phyloP scores from a whole-genome alignment of 2,888 invertebrate species.

The Linyphia triangularis region DNA sequence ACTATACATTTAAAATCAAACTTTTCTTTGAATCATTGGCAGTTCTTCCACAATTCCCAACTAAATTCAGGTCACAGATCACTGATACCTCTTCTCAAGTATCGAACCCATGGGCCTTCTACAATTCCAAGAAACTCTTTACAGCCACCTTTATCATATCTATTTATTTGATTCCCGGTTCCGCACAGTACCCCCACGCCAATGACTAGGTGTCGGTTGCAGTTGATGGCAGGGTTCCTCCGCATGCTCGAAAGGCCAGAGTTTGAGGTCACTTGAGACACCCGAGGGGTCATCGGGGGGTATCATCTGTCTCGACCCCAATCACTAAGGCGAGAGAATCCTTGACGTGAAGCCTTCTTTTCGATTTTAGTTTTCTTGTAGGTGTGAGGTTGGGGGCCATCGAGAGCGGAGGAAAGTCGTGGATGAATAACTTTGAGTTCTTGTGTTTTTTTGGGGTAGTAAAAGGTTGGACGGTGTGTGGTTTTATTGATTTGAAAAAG shows the following conservation, averaged over 20 bases:
- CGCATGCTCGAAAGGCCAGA: conserved; percentile 21
- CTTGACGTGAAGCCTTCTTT: not conserved
- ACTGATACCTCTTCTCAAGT: conserved; percentile 11
- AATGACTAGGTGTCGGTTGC: conserved; percentile 44
- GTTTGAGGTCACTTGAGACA: conserved; percentile 62
- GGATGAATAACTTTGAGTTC: not conserved
- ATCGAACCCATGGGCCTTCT: conserved; percentile 20
- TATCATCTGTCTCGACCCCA: conserved; percentile 55
- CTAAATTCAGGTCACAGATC: conserved; percentile 55
- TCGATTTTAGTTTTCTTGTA: not conserved
- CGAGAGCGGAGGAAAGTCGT: not conserved
- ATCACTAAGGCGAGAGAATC: conserved; percentile 24
- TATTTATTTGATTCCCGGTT: conserved; percentile 55
- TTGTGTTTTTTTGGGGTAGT: not conserved
- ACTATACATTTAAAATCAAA: no score
- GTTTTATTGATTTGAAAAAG: no score
- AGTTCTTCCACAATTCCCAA: no score
- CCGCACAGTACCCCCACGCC: not conserved
- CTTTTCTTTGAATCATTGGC: no score
- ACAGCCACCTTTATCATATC: conserved; percentile 40
- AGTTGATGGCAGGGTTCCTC: conserved; percentile 49
- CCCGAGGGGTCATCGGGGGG: conserved; percentile 33
- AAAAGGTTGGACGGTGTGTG: not conserved
- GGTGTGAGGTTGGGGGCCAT: not conserved
- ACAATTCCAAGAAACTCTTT: conserved; percentile 37